These are phyloP conservation scores for Cariama cristata DNA, from an alignment of 2,113 vertebrate species.

Conservation along the genomic window DNA sequence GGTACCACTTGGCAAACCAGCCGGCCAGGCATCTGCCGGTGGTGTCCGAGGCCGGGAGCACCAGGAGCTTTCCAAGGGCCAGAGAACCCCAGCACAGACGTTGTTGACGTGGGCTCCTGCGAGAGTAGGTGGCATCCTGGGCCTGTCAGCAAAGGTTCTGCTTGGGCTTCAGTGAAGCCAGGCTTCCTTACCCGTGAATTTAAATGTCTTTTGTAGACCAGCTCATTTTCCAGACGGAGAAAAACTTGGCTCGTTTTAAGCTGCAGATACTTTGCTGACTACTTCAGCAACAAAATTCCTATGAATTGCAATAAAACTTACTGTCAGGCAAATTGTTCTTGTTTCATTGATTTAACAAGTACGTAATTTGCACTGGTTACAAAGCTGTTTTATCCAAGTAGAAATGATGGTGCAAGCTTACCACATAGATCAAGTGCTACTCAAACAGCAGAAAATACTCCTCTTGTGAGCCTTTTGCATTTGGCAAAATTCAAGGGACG, in stretches of 20 bases:
- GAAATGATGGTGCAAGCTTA: not conserved
- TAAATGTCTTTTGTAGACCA: not conserved
- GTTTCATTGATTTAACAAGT: not conserved
- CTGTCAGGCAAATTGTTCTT: not conserved
- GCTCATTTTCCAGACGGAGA: not conserved
- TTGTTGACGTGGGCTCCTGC: not conserved
- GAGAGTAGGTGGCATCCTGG: not conserved
- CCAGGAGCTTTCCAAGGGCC: not conserved
- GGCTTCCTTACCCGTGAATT: not conserved
- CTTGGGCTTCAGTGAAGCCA: not conserved
- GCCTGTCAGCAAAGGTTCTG: not conserved
- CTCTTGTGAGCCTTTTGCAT: not conserved
- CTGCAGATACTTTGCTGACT: not conserved
- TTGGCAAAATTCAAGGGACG: not conserved
- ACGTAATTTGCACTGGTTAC: not conserved
- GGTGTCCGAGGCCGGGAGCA: not conserved
- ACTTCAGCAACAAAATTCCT: not conserved
- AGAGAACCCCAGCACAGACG: not conserved
- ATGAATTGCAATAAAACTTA: not conserved
- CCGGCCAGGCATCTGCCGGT: not conserved
- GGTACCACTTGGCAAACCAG: not conserved
- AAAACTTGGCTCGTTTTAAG: not conserved
- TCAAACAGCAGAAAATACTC: not conserved
- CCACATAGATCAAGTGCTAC: not conserved
- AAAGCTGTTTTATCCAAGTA: not conserved